Percentiles rank a stretch among this genome's conserved stretches.
phyloP scores from a whole-genome alignment of 2,888 invertebrate species.

The Parnassius orleans region DNA sequence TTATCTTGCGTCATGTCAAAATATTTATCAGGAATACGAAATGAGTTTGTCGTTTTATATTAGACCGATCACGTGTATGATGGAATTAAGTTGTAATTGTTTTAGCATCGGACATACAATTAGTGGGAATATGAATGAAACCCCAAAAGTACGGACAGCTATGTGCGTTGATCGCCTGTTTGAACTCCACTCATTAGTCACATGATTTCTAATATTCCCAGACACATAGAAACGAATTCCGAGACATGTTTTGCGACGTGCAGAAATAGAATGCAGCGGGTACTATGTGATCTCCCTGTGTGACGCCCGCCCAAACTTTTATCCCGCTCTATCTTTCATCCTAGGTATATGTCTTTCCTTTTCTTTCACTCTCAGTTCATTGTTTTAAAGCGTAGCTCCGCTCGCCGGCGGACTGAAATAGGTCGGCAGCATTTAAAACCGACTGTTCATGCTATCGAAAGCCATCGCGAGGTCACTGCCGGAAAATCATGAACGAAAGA shows the following conservation, averaged over 20 bases:
- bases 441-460: slow-evolving; percentile 73
- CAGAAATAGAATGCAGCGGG: slow-evolving; percentile 78
- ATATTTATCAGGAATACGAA: slow-evolving; percentile 47
- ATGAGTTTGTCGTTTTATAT: slow-evolving; percentile 43
- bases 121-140: slow-evolving; percentile 4
- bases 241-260: slow-evolving; percentile 78
- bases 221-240: slow-evolving; percentile 79
- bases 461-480: slow-evolving; percentile 74
- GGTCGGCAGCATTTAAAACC: slow-evolving; percentile 75
- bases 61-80: slow-evolving; percentile 42
- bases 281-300: slow-evolving; percentile 72
- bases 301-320: slow-evolving; percentile 60
- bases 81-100: slow-evolving; percentile 39
- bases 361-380: slow-evolving; percentile 72
- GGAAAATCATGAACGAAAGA: slow-evolving; percentile 55
- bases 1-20: slow-evolving; percentile 52
- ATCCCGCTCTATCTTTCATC: slow-evolving; percentile 61
- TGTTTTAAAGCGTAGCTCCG: slow-evolving; percentile 72
- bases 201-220: slow-evolving; percentile 76
- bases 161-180: slow-evolving; percentile 35
- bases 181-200: slow-evolving; percentile 68
- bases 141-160: slow-evolving; percentile 8
- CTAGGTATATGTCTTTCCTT: slow-evolving; percentile 63
- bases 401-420: slow-evolving; percentile 76
- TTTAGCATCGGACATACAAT: slow-evolving; percentile 18